A percentile compares a stretch with the other conserved stretches of the same genome.
phyloP scores from a whole-genome alignment of 2,797 vertebrate genomes.

The Sebastes kiyomatsui region DNA sequence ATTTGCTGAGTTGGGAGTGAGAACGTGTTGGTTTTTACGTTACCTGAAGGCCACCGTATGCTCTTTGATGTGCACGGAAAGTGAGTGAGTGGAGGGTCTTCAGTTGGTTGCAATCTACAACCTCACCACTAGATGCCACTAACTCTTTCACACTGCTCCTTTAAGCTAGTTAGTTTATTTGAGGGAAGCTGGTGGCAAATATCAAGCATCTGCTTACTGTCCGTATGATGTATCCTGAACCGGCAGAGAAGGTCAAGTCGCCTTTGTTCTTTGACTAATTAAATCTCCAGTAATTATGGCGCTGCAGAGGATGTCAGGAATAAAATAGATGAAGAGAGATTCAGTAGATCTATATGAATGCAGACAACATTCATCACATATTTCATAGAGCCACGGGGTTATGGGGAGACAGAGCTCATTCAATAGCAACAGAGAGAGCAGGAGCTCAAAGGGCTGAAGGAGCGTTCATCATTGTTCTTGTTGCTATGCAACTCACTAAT shows the following conservation, averaged over 20 bases:
- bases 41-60: not conserved
- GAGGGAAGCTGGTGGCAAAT: not conserved
- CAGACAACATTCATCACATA: slow-evolving; percentile 31
- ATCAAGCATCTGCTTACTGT: slow-evolving; percentile 7
- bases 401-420: slow-evolving; percentile 18
- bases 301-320: slow-evolving; percentile 43
- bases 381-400: slow-evolving; percentile 8
- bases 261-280: slow-evolving; percentile 74
- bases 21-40: not conserved
- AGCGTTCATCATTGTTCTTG: slow-evolving; percentile 60
- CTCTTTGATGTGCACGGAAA: not conserved
- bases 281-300: slow-evolving; percentile 69
- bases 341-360: slow-evolving; percentile 26
- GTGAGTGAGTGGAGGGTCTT: not conserved
- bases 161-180: not conserved
- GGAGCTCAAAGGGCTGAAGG: slow-evolving; percentile 43
- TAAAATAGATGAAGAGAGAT: slow-evolving; percentile 28
- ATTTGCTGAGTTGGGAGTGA: not conserved
- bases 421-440: slow-evolving; percentile 29
- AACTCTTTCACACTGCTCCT: not conserved
- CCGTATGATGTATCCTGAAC: slow-evolving; percentile 42
- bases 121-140: not conserved
- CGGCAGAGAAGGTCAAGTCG: slow-evolving; percentile 58
- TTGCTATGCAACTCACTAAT: slow-evolving; percentile 72
- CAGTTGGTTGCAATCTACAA: not conserved